Evolutionary conservation across 2,797 vertebrate species (phyloP), one percentile per base, ranked within the genome.

Genomic region (Sebastes vulpes): DNA sequence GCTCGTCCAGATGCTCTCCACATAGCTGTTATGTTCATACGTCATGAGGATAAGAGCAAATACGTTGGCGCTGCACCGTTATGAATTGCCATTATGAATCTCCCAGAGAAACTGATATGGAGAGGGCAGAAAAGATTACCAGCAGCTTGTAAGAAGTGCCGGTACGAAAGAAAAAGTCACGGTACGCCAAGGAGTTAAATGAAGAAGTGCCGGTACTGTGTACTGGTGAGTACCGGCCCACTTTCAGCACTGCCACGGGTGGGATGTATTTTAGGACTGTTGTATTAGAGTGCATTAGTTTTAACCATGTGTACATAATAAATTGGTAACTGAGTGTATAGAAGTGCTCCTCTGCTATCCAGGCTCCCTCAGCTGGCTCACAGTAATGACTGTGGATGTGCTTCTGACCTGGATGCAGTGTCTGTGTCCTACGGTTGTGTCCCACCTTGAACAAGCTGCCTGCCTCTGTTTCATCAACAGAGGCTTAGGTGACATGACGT

Each of bases 401-500:
- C 20, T 20, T 14, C 7, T 83, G 84, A 84, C 80, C 85, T 84
- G 80, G 56, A 72, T 73, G 32, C 38, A 29, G 50, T 61, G 65
- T 82, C 77, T 84, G 64, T 82, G 57, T 79, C 78, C 84, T 23
- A 2, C 6, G 25, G 88, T 58, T 12, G 59, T 50, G 77, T 89
- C 71, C 83, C 66, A 83, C 80, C 86, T 82, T 86, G 74, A 83
- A 66, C 66, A 9, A 29, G 50, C 75, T 82, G 77, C 46, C 75
- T 54, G 60, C 32, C 46, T 85, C 64, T 84, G 81, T 87, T 92
- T 90, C 6, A 21, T 64, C 80, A 80, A 88, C 26, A 73, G 57
- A 87, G 54, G 65, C 70, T 85, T 79, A 54, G 76, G 68, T 85
- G 71, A 72, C 65, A 56, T 63, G 73, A 67, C 29, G 42, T 75